A percentile compares a stretch with the other conserved stretches of the same genome.
phyloP scores from a whole-genome alignment of 2,113 vertebrate genomes.

The Melospiza georgiana region DNA sequence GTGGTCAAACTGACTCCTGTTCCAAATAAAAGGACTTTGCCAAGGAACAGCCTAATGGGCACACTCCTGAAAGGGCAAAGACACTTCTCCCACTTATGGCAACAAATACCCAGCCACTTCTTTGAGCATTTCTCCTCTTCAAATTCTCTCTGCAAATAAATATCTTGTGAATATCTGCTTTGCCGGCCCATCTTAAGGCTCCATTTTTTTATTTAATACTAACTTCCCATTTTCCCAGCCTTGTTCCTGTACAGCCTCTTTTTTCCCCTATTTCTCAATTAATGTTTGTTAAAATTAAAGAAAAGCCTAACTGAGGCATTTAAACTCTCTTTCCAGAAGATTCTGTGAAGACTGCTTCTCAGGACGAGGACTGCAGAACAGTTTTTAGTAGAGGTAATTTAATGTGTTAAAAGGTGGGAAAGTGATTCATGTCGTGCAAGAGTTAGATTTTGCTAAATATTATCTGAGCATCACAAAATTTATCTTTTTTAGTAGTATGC shows the following conservation, averaged over 20 bases:
- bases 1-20: not conserved
- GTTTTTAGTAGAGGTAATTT: conserved; percentile 33
- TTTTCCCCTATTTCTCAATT: not conserved
- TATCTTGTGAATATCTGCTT: not conserved
- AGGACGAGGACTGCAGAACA: not conserved
- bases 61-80: not conserved
- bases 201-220: not conserved
- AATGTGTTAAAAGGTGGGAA: not conserved
- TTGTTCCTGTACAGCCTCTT: not conserved
- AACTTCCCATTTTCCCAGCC: not conserved
- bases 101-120: not conserved
- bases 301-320: not conserved
- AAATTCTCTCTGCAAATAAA: not conserved
- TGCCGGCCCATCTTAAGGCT: not conserved
- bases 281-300: not conserved
- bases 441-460: not conserved
- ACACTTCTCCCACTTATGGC: not conserved
- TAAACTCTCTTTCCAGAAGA: not conserved
- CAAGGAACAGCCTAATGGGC: not conserved
- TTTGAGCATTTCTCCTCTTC: fast-evolving
- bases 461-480: not conserved
- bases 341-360: fast-evolving
- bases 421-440: not conserved
- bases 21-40: not conserved
- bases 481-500: not conserved